Base-by-base conservation (phyloP, 2,113 vertebrate genomes). In the Casuarius casuarius region DNA sequence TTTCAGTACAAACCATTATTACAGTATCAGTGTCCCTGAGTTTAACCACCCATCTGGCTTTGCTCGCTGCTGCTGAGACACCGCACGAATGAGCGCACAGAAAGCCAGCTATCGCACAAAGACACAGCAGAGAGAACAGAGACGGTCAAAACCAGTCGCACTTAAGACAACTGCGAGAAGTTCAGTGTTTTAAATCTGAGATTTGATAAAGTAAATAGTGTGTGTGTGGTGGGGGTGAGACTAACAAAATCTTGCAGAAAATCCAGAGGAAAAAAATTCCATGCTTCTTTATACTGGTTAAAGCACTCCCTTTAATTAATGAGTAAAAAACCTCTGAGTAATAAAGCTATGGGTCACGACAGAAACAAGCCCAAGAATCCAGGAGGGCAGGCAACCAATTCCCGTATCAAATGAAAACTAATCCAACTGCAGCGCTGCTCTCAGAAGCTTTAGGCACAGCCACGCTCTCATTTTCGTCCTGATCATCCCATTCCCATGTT, bases 271-370 rank as follows among this genome's bases (percentile, higher is more conserved):
- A 65, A 63, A 7, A 35, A 49, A 6, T 67, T 44, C 56, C 66
- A 46, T 0, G 13, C 31, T 75, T 20, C 56, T 31, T 72, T 56
- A 7, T 0, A 0, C 18, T 0, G 0, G 58, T 11, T 4, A 21
- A 49, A 78, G 61, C 11, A 1, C n/a, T 44, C 33, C 33, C 54
- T 42, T 68, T 44, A 92, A 17, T 15, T 70, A 20, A 66, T 0
- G 18, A 90, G 44, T 4, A 52, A 22, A 51, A 40, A 65, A 38
- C 38, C 38, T 4, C 23, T 65, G 10, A 23, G 51, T 52, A 8
- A 0, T 1, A 28, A 12, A 79, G 74, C 56, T 71, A 1, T 66
- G 46, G 51, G 29, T 42, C 38, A 44, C 44, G 25, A 10, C 10
- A 72, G 58, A 61, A 59, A 48, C 17, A 49, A 0, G 3, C 61